Conservation (phyloP, 1,140 invertebrate genomes). For the Drosophila truncata region DNA sequence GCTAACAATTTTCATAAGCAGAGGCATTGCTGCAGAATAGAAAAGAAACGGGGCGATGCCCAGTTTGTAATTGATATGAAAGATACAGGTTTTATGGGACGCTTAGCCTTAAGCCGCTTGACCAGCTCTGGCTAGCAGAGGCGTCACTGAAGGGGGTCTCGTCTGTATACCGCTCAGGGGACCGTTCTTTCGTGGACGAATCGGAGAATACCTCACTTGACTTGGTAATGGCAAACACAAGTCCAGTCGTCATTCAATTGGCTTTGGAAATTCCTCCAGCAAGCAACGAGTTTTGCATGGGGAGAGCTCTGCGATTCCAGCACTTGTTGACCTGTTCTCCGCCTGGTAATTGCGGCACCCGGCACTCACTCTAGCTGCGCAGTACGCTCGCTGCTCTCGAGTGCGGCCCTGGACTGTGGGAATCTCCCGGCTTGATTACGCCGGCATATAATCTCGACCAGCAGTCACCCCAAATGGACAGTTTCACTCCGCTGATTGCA, state of each 20-base stretch:
- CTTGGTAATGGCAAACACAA: not conserved
- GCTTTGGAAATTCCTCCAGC: constrained; percentile 6
- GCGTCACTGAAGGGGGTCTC: constrained; percentile 6
- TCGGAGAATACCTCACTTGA: not conserved
- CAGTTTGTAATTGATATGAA: constrained; percentile 1
- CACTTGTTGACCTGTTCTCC: constrained; percentile 17
- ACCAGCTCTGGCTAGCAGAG: constrained; percentile 16
- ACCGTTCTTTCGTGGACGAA: not conserved
- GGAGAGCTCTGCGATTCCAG: constrained; percentile 1
- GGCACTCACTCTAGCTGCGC: constrained; percentile 12
- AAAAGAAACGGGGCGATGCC: constrained; percentile 16
- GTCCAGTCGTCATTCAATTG: constrained; percentile 7
- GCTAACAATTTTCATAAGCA: not conserved
- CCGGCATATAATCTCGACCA: constrained; percentile 47
- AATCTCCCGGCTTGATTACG: constrained; percentile 53
- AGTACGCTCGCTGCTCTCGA: constrained; percentile 22
- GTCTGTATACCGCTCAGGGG: too few relatives aligned
- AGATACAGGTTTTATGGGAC: constrained; percentile 28
- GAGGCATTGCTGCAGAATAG: not conserved
- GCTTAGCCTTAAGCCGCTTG: constrained; percentile 3
- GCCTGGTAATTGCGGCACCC: constrained; percentile 9
- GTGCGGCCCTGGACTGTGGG: constrained; percentile 47
- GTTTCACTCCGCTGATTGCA: constrained; percentile 26
- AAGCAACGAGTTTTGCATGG: constrained; percentile 13
- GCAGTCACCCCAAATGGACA: constrained; percentile 10